Evolutionary conservation across 2,888 invertebrate species (phyloP).

Genomic region (Coleophora flavipennella): DNA sequence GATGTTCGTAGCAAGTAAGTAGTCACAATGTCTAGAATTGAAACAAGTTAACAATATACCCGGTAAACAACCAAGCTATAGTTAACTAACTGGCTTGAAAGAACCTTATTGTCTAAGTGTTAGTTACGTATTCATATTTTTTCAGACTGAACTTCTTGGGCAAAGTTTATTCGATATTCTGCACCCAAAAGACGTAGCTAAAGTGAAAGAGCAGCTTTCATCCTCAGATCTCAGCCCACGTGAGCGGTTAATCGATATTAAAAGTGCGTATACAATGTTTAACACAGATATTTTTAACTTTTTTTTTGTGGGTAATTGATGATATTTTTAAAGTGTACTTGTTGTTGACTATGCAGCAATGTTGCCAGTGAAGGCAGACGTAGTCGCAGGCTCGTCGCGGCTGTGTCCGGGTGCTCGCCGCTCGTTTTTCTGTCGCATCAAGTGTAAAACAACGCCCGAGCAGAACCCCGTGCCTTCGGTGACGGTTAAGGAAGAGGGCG

Average conservation of each 20-base stretch:
- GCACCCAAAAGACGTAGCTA: constrained; percentile 94
- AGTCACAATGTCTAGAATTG: no score
- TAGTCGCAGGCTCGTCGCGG: constrained; percentile 82
- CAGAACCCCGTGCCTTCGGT: not conserved
- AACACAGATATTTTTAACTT: no score
- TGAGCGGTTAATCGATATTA: constrained; percentile 92
- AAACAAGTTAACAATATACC: no score
- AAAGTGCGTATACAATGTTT: constrained; percentile 77
- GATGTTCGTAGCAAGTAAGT: no score
- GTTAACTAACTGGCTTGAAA: no score
- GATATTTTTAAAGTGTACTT: not conserved
- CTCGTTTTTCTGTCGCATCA: constrained; percentile 96
- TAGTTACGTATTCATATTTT: constrained; percentile 3
- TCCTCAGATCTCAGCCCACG: constrained; percentile 91
- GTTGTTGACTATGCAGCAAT: constrained; percentile 74
- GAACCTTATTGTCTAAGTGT: no score
- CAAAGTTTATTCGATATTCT: constrained; percentile 95
- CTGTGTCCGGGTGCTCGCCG: constrained; percentile 91
- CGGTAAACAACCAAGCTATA: no score
- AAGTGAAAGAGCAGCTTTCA: constrained; percentile 95
- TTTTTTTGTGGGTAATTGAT: no score
- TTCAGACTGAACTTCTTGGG: constrained; percentile 86
- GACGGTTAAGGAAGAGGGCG: constrained; percentile 81
- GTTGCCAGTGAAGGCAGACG: constrained; percentile 90
- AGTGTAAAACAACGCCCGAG: constrained; percentile 73